Percentiles rank a stretch among this genome's conserved stretches.
Evolutionary conservation across 2,888 invertebrate species (phyloP).

Genomic region (Drymonia ruficornis): DNA sequence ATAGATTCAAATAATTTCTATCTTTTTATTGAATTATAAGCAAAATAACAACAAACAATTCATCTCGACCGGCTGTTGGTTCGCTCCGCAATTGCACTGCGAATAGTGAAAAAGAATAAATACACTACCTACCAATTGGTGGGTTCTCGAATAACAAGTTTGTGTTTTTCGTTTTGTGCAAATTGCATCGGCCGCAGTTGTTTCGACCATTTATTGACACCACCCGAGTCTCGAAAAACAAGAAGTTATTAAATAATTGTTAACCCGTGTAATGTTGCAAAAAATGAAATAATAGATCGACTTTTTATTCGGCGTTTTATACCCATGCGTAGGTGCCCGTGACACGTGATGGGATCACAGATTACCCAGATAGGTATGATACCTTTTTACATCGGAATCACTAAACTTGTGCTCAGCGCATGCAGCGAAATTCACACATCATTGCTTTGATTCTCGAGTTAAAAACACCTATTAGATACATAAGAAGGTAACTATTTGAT

Average conservation of each 20-base stretch:
- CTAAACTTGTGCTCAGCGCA: too few species aligned
- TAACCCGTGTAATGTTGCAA: too few species aligned
- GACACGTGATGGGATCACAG: too few species aligned
- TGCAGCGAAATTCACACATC: too few species aligned
- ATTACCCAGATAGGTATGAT: too few species aligned
- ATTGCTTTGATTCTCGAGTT: too few species aligned
- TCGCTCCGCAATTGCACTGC: conserved; percentile 25
- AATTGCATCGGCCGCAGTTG: conserved; percentile 48
- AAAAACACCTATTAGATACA: too few species aligned
- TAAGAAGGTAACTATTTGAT: too few species aligned
- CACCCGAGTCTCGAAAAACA: conserved; percentile 27
- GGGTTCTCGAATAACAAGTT: conserved; percentile 44
- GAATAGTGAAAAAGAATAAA: conserved; percentile 42
- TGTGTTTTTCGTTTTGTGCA: conserved; percentile 48
- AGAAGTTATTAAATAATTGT: background rate
- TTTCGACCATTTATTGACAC: conserved; percentile 46
- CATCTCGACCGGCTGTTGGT: conserved; percentile 19
- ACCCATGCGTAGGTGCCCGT: too few species aligned
- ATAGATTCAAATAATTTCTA: background rate
- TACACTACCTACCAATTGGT: conserved; percentile 38
- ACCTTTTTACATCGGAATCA: too few species aligned
- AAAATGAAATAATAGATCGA: too few species aligned
- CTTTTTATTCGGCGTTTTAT: too few species aligned
- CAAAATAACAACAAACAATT: conserved; percentile 2
- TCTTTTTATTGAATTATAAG: background rate